Evolutionary conservation across 2,888 invertebrate species (phyloP), one percentile per base, ranked within the genome.

Genomic region (Athetis lepigone): DNA sequence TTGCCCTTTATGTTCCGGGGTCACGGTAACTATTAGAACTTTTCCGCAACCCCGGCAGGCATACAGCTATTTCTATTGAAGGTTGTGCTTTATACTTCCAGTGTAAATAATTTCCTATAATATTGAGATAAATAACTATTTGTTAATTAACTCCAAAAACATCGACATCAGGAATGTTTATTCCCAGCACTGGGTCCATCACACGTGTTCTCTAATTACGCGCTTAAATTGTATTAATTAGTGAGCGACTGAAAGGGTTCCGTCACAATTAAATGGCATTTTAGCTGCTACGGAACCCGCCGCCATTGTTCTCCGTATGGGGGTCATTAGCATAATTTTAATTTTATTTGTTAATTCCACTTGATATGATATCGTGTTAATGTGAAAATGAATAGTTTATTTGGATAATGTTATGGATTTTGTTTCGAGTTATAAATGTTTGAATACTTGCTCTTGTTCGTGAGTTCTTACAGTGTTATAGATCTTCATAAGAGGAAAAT

Each of bases 161-260:
- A 68, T 77, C 75, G 73, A 77, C 40, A 65, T 2, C 8, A 42
- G 6, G 18, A 45, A 47, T 18, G 33, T 4, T 27, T 0, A 29
- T 27, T 70, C 61, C 71, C 84, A 86, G 79, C 89, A 84, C 89
- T 90, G 77, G 27, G 46, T 59, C 68, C 86, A 85, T 89, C 91
- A 90, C 90, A 91, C 91, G 90, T 90, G 85, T 82, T 89, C 90
- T 88, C 87, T 92, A 93, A 94, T 94, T 92, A 93, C 90, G 85
- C 90, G 90, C 84, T 90, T 90, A 92, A 93, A 95, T 94, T 94
- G 93, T 90, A 92, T 94, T 94, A 94, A 94, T 94, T 93, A 94
- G 88, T 88, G 87, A 89, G 89, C 90, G 88, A 83, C 88, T 86
- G 85, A 93, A 92, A 95, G 94, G 94, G 94, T 94, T 93, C 89